Percentiles rank a stretch among this genome's conserved stretches.
phyloP scores from a whole-genome alignment of 1,140 invertebrate species.

The Ceratina australensis region DNA sequence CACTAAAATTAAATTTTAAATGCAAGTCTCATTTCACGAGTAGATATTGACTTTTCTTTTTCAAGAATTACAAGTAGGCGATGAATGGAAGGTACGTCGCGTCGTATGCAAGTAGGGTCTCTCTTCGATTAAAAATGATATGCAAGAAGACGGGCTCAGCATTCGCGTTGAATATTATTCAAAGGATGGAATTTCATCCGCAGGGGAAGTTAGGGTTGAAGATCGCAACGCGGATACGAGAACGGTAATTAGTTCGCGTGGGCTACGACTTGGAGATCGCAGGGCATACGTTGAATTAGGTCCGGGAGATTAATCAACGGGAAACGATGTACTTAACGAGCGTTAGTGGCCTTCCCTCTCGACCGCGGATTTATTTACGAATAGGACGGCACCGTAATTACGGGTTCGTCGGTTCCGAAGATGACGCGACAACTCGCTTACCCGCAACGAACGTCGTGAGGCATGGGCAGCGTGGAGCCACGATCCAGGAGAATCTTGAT shows the following conservation, averaged over 20 bases:
- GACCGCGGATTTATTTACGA: neutral
- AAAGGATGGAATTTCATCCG: conserved; percentile 25
- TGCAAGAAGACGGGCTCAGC: neutral
- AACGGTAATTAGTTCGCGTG: conserved; percentile 45
- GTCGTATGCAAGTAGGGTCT: too few species aligned
- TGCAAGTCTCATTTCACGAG: too few species aligned
- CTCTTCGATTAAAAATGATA: too few species aligned
- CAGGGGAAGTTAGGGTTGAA: neutral
- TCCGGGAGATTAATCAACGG: conserved; percentile 38
- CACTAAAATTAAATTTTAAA: too few species aligned
- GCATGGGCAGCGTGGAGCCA: conserved; percentile 91
- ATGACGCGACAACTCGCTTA: conserved; percentile 50
- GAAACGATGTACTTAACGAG: conserved; percentile 19
- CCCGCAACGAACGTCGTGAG: conserved; percentile 90
- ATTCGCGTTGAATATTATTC: conserved; percentile 11
- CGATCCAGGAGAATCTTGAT: conserved; percentile 98
- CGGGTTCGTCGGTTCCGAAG: too few species aligned
- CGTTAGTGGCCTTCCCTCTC: neutral
- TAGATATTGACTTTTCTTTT: too few species aligned
- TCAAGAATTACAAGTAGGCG: too few species aligned
- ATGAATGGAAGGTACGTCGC: too few species aligned
- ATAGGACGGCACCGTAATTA: neutral
- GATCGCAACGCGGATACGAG: conserved; percentile 6
- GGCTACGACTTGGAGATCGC: conserved; percentile 17
- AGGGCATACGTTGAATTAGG: conserved; percentile 9